Conservation (phyloP, 2,888 invertebrate genomes). For the Yponomeuta evonymella region DNA sequence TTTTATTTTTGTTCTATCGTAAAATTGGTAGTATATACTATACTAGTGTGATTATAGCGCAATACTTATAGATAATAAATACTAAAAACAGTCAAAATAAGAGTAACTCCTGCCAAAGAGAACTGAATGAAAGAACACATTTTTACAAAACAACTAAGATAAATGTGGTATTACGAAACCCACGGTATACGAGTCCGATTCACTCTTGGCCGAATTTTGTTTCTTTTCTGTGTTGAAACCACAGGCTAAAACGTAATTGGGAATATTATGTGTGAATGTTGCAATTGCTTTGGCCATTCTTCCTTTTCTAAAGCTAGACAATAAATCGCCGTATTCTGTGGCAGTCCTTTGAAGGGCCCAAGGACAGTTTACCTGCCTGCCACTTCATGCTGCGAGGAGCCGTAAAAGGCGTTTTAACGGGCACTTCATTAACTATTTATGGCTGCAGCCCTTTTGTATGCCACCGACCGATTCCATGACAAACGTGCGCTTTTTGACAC, state of each 20-base stretch:
- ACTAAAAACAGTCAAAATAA: too few species aligned
- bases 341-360: constrained; percentile 8
- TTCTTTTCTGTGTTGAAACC: neutral
- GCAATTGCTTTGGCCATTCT: neutral
- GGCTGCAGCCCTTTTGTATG: constrained; percentile 37
- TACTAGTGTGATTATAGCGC: neutral
- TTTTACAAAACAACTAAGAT: too few species aligned
- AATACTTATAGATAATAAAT: too few species aligned
- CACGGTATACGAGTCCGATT: too few species aligned
- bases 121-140: too few species aligned
- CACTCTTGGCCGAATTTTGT: neutral
- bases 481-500: constrained; percentile 9
- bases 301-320: neutral
- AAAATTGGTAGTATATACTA: neutral
- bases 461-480: constrained; percentile 24
- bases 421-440: constrained; percentile 57
- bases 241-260: neutral
- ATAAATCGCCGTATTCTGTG: constrained; percentile 2
- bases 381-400: constrained; percentile 36
- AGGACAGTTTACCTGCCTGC: constrained; percentile 18
- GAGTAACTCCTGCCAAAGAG: too few species aligned
- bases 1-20: neutral
- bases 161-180: too few species aligned
- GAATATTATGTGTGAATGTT: neutral
- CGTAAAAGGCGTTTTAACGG: constrained; percentile 32